These are phyloP conservation scores for Oxyscelio sp. DNA, from an alignment of 2,888 invertebrate species.

Conservation along the genomic window DNA sequence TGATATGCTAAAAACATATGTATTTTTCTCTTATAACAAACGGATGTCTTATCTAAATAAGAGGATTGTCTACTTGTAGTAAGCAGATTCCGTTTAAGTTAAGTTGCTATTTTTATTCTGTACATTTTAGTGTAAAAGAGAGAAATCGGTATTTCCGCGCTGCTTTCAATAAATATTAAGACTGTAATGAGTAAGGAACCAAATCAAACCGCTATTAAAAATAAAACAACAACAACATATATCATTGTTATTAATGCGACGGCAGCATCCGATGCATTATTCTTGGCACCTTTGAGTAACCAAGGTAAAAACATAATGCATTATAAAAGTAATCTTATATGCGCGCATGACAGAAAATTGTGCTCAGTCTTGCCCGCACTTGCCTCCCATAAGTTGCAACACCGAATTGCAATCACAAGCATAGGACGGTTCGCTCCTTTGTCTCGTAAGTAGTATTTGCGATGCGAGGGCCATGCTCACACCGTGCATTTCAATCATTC, in stretches of 20 bases:
- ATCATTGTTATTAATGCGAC: constrained; percentile 54
- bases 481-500: neutral
- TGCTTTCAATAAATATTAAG: too few species aligned
- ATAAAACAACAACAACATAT: too few species aligned
- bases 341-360: constrained; percentile 46
- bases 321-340: constrained; percentile 61
- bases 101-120: too few species aligned
- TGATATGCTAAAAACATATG: too few species aligned
- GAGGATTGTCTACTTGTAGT: too few species aligned
- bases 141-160: too few species aligned
- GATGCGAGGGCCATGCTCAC: neutral
- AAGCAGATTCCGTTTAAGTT: too few species aligned
- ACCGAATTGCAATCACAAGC: neutral
- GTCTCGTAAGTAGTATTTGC: constrained; percentile 34
- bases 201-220: too few species aligned
- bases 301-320: constrained; percentile 67
- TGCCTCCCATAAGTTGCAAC: constrained; percentile 22
- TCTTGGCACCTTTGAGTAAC: constrained; percentile 68
- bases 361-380: constrained; percentile 55
- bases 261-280: constrained; percentile 59
- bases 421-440: constrained; percentile 5
- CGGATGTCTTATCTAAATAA: too few species aligned
- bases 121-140: too few species aligned
- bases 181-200: too few species aligned
- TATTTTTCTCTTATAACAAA: too few species aligned